Percentiles rank a stretch among this genome's conserved stretches.
phyloP scores from a whole-genome alignment of 2,113 vertebrate genomes.

The Chaenogobius annularis region DNA sequence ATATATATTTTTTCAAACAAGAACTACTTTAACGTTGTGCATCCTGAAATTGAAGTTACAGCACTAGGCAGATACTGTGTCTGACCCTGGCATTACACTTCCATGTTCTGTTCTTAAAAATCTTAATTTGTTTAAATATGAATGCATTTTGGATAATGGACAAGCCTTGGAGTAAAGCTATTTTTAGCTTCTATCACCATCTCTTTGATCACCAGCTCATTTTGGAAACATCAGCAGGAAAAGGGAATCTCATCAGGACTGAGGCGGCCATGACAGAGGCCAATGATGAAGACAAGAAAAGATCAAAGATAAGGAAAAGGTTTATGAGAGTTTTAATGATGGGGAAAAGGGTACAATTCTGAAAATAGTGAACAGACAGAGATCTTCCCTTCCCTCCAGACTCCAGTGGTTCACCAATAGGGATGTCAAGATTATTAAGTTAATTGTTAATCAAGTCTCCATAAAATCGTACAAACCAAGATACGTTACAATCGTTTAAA shows the following conservation, averaged over 20 bases:
- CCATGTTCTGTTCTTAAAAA: constrained; percentile 64
- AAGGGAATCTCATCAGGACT: constrained; percentile 30
- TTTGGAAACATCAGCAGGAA: constrained; percentile 9
- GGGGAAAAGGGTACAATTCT: too few species aligned
- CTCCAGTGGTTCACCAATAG: too few species aligned
- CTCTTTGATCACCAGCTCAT: constrained; percentile 40
- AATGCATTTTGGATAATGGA: constrained; percentile 49
- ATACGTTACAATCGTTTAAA: too few species aligned
- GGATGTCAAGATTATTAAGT: too few species aligned
- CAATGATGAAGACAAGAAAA: constrained; percentile 18
- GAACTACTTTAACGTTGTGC: not conserved
- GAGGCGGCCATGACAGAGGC: constrained; percentile 16
- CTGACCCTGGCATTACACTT: constrained; percentile 56
- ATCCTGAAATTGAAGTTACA: not conserved
- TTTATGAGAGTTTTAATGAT: too few species aligned
- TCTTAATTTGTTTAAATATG: constrained; percentile 69
- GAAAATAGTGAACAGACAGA: too few species aligned
- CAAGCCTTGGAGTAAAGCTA: constrained; percentile 40
- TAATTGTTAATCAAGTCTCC: too few species aligned
- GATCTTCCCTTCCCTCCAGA: too few species aligned
- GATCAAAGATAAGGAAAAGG: not conserved
- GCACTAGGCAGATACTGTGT: not conserved
- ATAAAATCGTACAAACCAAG: too few species aligned
- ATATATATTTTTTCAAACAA: not conserved
- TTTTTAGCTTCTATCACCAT: constrained; percentile 23